phyloP scores from a whole-genome alignment of 2,797 vertebrate genomes.

The Sciurus carolinensis region DNA sequence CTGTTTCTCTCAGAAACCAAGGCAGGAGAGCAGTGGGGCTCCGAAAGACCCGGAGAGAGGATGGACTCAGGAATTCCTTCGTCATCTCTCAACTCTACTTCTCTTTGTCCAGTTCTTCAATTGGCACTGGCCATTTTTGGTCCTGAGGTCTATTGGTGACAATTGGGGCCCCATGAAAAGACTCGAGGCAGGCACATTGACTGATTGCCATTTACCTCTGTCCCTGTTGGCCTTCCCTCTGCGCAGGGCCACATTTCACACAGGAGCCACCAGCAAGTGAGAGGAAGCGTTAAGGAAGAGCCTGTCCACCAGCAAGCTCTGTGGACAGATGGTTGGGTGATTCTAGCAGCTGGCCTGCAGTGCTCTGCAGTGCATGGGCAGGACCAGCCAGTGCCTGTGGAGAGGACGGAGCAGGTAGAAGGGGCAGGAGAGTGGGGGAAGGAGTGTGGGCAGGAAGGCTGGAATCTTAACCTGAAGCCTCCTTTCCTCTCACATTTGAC shows the following conservation, averaged over 20 bases:
- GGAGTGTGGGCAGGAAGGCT: fast-evolving
- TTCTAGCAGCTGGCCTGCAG: fast-evolving
- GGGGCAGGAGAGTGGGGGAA: fast-evolving
- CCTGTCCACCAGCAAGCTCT: fast-evolving
- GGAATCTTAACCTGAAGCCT: too few species aligned
- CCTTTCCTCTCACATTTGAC: not conserved
- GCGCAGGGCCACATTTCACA: not conserved
- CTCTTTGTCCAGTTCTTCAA: fast-evolving
- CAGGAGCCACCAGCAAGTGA: fast-evolving
- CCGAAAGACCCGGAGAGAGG: not conserved
- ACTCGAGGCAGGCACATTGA: fast-evolving
- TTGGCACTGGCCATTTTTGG: not conserved
- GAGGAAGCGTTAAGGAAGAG: too few species aligned
- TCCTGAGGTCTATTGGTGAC: not conserved
- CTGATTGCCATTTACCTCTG: not conserved
- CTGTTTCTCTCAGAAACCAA: not conserved
- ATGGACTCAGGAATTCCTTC: not conserved
- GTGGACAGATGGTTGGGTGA: fast-evolving
- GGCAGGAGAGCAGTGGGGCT: too few species aligned
- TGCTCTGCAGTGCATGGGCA: fast-evolving
- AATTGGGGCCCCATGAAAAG: not conserved
- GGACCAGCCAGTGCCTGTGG: fast-evolving
- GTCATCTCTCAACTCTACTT: too few species aligned
- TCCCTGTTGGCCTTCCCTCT: not conserved
- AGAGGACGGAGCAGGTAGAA: not conserved